A percentile compares a stretch with the other conserved stretches of the same genome.
Conservation (phyloP, 1,140 invertebrate genomes). For the Teleopsis dalmanni region DNA sequence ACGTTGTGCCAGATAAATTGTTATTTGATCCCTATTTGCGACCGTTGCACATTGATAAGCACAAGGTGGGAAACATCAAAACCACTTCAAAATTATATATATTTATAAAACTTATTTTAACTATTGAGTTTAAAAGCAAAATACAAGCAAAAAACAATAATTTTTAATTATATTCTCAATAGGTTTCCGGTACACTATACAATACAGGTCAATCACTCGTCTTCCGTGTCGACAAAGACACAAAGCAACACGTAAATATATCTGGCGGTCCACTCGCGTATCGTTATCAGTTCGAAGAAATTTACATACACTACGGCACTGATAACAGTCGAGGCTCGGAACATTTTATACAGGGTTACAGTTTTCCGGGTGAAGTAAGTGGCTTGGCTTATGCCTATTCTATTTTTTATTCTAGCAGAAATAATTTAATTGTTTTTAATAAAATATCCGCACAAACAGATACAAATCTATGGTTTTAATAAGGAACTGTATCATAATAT, state of each 20-base stretch:
- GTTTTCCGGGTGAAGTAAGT: conserved; percentile 89
- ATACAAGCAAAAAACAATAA: not conserved
- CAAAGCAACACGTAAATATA: conserved; percentile 80
- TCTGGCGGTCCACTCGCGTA: conserved; percentile 93
- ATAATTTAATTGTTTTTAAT: conserved; percentile 1
- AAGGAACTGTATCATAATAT: conserved; percentile 95
- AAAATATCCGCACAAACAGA: conserved; percentile 54
- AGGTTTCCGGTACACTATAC: conserved; percentile 79
- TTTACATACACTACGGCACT: conserved; percentile 90
- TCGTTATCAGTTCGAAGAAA: conserved; percentile 86
- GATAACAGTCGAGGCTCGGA: conserved; percentile 84
- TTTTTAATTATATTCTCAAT: not conserved
- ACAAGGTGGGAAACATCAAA: conserved; percentile 64
- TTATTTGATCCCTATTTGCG: conserved; percentile 89
- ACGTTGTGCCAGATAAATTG: conserved; percentile 86
- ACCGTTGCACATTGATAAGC: conserved; percentile 79
- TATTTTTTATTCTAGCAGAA: not conserved
- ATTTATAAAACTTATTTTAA: not conserved
- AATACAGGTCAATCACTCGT: conserved; percentile 88
- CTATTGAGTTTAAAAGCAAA: not conserved
- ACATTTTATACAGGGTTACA: conserved; percentile 84
- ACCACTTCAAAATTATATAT: too few relatives aligned
- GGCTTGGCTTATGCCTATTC: not conserved
- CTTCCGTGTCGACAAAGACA: conserved; percentile 80
- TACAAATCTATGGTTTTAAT: conserved; percentile 93